These are phyloP conservation scores for Andricus quercusramuli DNA, from an alignment of 2,888 invertebrate species.

Conservation along the genomic window DNA sequence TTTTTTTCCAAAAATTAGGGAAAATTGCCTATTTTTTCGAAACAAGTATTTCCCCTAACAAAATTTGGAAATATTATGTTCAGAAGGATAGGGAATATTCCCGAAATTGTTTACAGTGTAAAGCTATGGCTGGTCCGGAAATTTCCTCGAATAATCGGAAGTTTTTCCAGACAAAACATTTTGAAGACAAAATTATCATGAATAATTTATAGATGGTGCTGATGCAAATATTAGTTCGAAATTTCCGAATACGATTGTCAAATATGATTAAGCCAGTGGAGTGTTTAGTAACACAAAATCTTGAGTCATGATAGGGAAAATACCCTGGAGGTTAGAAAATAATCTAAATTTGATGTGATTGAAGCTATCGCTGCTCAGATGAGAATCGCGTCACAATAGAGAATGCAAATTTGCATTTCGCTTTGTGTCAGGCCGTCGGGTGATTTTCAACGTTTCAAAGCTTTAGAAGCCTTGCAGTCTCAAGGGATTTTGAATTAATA, in stretches of 20 bases:
- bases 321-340: constrained; percentile 35
- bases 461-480: not conserved
- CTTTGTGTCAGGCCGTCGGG: constrained; percentile 20
- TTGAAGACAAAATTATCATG: not conserved
- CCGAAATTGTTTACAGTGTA: too few relatives aligned
- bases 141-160: not conserved
- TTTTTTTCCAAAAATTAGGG: too few relatives aligned
- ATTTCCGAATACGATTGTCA: not conserved
- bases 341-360: constrained; percentile 32
- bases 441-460: not conserved
- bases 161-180: not conserved
- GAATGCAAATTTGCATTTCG: constrained; percentile 32
- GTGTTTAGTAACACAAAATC: constrained; percentile 10
- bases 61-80: too few relatives aligned
- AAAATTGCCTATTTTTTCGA: too few relatives aligned
- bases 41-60: too few relatives aligned
- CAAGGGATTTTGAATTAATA: constrained; percentile 4
- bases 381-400: constrained; percentile 17
- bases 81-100: too few relatives aligned
- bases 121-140: not conserved
- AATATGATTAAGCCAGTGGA: constrained; percentile 18
- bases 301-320: constrained; percentile 21
- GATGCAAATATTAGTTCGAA: not conserved
- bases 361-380: constrained; percentile 24
- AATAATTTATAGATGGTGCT: not conserved